Evolutionary conservation across 2,888 invertebrate species (phyloP).

Genomic region (Eupeodes luniger): DNA sequence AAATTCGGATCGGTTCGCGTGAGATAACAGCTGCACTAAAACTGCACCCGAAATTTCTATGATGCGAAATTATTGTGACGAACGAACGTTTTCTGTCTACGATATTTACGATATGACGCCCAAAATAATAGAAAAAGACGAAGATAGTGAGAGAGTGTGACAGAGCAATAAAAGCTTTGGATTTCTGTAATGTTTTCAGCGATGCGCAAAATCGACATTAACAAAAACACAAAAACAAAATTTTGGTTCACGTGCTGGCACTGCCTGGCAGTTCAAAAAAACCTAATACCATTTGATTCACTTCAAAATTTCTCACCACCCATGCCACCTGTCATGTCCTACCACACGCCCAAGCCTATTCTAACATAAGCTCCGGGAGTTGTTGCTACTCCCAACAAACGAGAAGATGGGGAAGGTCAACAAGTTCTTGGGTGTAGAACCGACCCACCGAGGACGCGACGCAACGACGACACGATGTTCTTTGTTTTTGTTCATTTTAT

Average conservation of each 20-base stretch:
- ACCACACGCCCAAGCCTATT: constrained; percentile 13
- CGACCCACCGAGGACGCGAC: too few relatives aligned
- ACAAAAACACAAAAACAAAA: constrained; percentile 35
- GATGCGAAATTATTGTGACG: constrained; percentile 19
- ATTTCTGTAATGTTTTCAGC: background rate
- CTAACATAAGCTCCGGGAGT: constrained; percentile 26
- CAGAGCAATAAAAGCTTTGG: constrained; percentile 47
- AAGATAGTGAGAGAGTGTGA: constrained; percentile 16
- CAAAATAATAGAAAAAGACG: background rate
- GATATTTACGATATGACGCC: constrained; percentile 70
- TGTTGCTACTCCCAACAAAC: constrained; percentile 22
- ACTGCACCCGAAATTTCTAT: constrained; percentile 69
- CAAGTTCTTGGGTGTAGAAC: constrained; percentile 63
- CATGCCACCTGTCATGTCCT: background rate
- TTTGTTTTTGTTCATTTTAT: constrained; percentile 18
- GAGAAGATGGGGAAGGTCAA: constrained; percentile 71
- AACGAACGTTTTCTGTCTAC: constrained; percentile 26
- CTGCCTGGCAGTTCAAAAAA: constrained; percentile 19
- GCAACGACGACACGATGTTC: constrained; percentile 14
- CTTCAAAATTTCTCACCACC: background rate
- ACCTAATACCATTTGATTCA: background rate
- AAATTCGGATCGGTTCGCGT: constrained; percentile 48
- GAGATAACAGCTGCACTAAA: constrained; percentile 70
- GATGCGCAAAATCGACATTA: constrained; percentile 67
- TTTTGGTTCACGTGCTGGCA: constrained; percentile 51